phyloP scores from a whole-genome alignment of 2,888 invertebrate genomes.

The Desoria tigrina region DNA sequence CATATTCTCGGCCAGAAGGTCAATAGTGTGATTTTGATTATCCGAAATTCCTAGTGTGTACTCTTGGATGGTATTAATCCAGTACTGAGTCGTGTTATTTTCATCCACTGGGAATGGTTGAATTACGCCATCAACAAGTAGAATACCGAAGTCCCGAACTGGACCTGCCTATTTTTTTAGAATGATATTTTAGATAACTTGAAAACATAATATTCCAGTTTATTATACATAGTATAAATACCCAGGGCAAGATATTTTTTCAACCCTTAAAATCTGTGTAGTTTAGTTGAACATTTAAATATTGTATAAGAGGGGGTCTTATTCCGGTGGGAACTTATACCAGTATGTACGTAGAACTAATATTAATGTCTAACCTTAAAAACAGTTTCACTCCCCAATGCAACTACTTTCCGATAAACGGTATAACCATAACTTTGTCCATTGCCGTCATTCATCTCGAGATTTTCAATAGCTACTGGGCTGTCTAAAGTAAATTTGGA shows the following conservation, averaged over 20 bases:
- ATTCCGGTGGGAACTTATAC: background rate
- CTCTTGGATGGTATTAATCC: conserved; percentile 16
- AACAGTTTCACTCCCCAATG: conserved; percentile 23
- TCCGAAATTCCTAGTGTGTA: conserved; percentile 14
- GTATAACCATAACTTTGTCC: conserved; percentile 65
- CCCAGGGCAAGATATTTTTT: too few species aligned
- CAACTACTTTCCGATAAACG: conserved; percentile 59
- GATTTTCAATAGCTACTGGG: conserved; percentile 54
- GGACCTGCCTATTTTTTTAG: conserved; percentile 55
- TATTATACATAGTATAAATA: too few species aligned
- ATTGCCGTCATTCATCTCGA: conserved; percentile 54
- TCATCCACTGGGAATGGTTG: conserved; percentile 26
- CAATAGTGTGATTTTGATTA: conserved; percentile 41
- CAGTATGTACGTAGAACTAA: background rate
- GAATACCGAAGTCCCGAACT: conserved; percentile 61
- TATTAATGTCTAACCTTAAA: background rate
- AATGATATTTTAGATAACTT: conserved; percentile 4
- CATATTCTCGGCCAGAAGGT: conserved; percentile 60
- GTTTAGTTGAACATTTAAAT: too few species aligned
- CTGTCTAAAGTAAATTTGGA: conserved; percentile 29
- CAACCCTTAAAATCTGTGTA: too few species aligned
- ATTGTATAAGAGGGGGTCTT: too few species aligned
- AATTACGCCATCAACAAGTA: conserved; percentile 59
- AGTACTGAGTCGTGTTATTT: conserved; percentile 11
- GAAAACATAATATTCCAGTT: too few species aligned